Evolutionary conservation across 1,140 invertebrate species (phyloP), one percentile per base, ranked within the genome.

Genomic region (Atta colombica): DNA sequence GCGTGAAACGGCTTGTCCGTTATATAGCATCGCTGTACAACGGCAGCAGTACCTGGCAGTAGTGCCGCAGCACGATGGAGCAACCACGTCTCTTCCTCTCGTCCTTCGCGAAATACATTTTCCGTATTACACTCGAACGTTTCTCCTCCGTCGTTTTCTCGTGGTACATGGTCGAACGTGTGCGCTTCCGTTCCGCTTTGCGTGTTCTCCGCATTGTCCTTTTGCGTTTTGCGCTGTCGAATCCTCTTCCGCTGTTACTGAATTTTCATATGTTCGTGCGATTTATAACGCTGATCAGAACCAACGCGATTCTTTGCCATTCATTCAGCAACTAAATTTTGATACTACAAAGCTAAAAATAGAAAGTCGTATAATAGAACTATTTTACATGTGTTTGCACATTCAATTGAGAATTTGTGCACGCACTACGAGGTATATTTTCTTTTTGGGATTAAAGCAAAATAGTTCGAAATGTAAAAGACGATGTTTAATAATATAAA

Each of bases 71-170:
- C 45, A 35, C 82, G 80, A 88, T 74, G 31, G 35, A 68, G 74
- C 66, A 39, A 60, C 49, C 25, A 88, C 61, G 78, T 71, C 39
- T 77, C 85, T 60, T n/a, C n/a, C 12, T 39, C 28, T 28, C 82
- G 66, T 91, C 87, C 91, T 91, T 92, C 89, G 85, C 85, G 77
- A 92, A 93, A 94, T 93, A 94, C 92, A 93, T 94, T 93, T 92
- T 87, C 87, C 88, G 90, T 91, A 93, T 94, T 92, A 91, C 78
- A 58, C 65, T 63, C 49, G 63, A 80, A 55, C 69, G 16, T 63
- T 75, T 75, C 69, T 45, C 80, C 77, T 61, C 16, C 65, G 21
- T 72, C 61, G 51, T 77, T 61, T 25, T 63, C 66, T 85, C 72
- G 68, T 66, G 77, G 16, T 85, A 69, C 39, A 66, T 71, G 75